These are phyloP conservation scores for Scylla paramamosain DNA, from an alignment of 1,140 invertebrate genomes.

Conservation along the genomic window DNA sequence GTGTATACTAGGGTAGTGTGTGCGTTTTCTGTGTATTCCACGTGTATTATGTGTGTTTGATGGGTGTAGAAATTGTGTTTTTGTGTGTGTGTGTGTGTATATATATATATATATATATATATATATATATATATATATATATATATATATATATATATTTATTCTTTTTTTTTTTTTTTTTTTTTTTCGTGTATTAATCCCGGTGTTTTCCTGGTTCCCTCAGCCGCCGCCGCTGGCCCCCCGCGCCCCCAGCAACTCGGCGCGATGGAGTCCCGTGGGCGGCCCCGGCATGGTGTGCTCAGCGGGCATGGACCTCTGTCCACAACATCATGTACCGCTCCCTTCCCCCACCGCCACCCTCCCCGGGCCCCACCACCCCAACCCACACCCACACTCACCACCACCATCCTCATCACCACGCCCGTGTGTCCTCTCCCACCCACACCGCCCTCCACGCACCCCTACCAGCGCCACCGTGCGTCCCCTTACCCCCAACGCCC, in stretches of 20 bases:
- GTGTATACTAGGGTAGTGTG: background rate
- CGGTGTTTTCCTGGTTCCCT: background rate
- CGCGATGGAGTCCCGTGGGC: slow-evolving; percentile 43
- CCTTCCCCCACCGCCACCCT: slow-evolving; percentile 46
- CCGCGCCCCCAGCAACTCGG: slow-evolving; percentile 2
- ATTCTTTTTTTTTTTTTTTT: background rate
- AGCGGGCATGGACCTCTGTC: slow-evolving; percentile 60
- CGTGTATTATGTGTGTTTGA: no score
- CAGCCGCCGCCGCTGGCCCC: slow-evolving; percentile 60
- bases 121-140: background rate
- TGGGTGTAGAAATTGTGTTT: no score
- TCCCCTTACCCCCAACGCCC: background rate
- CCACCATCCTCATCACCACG: background rate
- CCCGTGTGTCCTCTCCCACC: background rate
- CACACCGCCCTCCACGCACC: background rate
- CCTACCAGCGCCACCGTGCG: background rate
- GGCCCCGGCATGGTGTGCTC: slow-evolving; percentile 23
- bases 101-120: background rate
- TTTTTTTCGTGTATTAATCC: background rate
- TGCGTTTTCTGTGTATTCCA: no score
- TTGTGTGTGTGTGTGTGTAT: background rate
- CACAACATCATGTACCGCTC: slow-evolving; percentile 72
- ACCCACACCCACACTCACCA: background rate
- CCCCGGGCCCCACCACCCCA: slow-evolving; percentile 6
- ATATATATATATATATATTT: background rate